A percentile compares a stretch with the other conserved stretches of the same genome.
Evolutionary conservation across 2,113 vertebrate genomes (phyloP).

Genomic region (Pseudorectes ferrugineus): DNA sequence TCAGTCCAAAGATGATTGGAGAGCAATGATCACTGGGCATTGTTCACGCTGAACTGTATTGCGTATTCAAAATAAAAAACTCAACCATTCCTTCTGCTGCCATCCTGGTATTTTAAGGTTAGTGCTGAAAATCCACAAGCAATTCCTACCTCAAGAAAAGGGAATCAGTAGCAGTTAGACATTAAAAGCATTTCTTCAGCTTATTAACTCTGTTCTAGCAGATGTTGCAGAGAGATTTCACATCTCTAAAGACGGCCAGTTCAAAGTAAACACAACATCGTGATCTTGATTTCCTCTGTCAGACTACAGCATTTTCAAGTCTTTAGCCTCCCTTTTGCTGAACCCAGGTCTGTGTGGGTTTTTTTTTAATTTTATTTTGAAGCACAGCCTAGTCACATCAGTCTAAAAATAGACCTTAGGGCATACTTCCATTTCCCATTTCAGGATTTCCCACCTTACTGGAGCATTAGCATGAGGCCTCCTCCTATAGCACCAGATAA

Average conservation of each 20-base stretch:
- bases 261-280: neutral
- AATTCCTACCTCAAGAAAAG: neutral
- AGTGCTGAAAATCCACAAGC: neutral
- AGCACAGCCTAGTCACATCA: neutral
- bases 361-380: neutral
- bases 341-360: neutral
- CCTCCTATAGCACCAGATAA: neutral
- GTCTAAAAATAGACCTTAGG: neutral
- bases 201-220: neutral
- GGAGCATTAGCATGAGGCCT: conserved; percentile 1
- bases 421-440: neutral
- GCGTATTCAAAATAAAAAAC: rapidly evolving
- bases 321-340: neutral
- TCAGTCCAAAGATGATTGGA: neutral
- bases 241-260: neutral
- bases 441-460: neutral
- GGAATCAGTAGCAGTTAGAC: neutral
- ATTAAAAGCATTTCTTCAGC: neutral
- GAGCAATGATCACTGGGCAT: neutral
- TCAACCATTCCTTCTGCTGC: neutral
- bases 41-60: neutral
- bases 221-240: neutral
- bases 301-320: neutral
- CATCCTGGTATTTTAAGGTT: neutral
- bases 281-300: neutral